phyloP scores from a whole-genome alignment of 2,797 vertebrate genomes.

The Anniella stebbinsi region DNA sequence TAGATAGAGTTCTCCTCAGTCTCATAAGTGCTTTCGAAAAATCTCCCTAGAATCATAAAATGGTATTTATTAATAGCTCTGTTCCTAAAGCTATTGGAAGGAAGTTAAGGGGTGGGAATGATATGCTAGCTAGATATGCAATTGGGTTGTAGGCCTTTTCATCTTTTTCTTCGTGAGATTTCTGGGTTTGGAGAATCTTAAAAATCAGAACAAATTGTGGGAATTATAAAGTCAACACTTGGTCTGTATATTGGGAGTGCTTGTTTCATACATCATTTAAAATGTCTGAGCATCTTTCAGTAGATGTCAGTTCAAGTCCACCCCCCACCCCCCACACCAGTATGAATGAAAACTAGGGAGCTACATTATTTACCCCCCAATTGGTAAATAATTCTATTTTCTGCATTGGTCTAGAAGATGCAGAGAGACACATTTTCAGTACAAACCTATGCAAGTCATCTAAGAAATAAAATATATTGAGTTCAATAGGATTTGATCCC shows the following conservation, averaged over 20 bases:
- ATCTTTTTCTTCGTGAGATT: conserved; percentile 24
- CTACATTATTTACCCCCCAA: not conserved
- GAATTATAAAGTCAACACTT: conserved; percentile 26
- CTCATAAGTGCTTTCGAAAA: conserved; percentile 30
- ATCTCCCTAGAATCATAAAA: conserved; percentile 17
- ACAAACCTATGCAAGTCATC: not conserved
- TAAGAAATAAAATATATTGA: not conserved
- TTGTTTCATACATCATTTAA: not conserved
- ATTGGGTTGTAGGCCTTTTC: not conserved
- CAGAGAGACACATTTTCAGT: not conserved
- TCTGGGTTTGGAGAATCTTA: conserved; percentile 25
- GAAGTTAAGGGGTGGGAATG: not conserved
- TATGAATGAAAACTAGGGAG: not conserved
- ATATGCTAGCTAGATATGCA: not conserved
- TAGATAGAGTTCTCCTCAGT: not conserved
- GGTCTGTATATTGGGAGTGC: not conserved
- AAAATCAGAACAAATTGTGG: conserved; percentile 45
- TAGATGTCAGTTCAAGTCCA: not conserved
- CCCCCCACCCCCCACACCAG: fast-evolving
- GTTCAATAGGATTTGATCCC: not conserved
- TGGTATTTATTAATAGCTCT: conserved; percentile 27
- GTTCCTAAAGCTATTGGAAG: conserved; percentile 15
- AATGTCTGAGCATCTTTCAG: conserved; percentile 14
- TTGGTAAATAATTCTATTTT: conserved; percentile 32
- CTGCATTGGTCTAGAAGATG: not conserved